Conservation (phyloP, 2,888 invertebrate species). For the Baronia brevicornis region DNA sequence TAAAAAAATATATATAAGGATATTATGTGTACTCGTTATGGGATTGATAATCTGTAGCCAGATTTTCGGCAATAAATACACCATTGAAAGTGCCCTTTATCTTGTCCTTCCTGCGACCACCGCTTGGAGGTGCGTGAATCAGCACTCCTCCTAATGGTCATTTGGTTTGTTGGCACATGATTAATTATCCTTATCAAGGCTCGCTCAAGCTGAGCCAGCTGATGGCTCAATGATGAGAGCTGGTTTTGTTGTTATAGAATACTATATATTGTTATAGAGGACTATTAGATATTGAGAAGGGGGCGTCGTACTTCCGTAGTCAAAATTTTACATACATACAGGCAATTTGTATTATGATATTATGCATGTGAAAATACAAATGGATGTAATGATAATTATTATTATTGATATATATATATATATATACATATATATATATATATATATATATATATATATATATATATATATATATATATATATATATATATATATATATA, state of each 20-base stretch:
- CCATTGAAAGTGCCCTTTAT: constrained; percentile 33
- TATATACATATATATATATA: too few relatives aligned
- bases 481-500: too few relatives aligned
- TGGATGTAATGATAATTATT: too few relatives aligned
- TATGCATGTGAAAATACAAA: too few relatives aligned
- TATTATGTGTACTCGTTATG: too few relatives aligned
- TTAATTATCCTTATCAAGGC: constrained; percentile 66
- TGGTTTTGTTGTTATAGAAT: constrained; percentile 22
- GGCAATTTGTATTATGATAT: too few relatives aligned
- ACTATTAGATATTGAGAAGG: constrained; percentile 2
- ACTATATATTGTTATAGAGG: too few relatives aligned
- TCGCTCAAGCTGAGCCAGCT: constrained; percentile 36
- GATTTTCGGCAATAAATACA: constrained; percentile 32
- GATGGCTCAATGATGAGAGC: constrained; percentile 66
- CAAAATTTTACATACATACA: background rate
- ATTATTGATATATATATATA: too few relatives aligned
- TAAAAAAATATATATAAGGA: too few relatives aligned
- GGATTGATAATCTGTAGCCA: too few relatives aligned
- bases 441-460: too few relatives aligned
- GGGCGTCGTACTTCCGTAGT: background rate
- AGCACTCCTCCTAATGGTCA: constrained; percentile 65
- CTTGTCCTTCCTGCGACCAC: constrained; percentile 39
- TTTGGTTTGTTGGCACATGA: constrained; percentile 48
- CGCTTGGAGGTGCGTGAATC: constrained; percentile 48
- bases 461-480: too few relatives aligned